These are phyloP conservation scores for Leucoraja erinaceus DNA, from an alignment of 2,113 vertebrate genomes.

Conservation along the genomic window DNA sequence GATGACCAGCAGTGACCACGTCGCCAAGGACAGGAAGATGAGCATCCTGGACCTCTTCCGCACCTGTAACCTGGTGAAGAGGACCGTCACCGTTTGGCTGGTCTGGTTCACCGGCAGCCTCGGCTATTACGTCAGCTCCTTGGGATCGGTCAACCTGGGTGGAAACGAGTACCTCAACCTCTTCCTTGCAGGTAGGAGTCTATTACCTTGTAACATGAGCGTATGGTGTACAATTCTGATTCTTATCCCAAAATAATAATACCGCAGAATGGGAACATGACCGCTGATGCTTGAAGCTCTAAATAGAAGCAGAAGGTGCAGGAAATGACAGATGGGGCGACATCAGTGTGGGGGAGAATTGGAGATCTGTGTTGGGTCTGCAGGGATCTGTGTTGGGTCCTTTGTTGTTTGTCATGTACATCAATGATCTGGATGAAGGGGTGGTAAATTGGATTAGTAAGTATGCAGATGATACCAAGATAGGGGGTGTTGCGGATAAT, in stretches of 20 bases:
- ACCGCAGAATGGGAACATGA: neutral
- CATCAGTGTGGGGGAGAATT: no score
- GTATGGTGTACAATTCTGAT: no score
- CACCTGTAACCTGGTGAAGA: conserved; percentile 67
- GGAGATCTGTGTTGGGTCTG: no score
- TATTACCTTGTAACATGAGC: neutral
- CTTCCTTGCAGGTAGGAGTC: conserved; percentile 74
- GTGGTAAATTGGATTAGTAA: no score
- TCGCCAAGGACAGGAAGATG: conserved; percentile 56
- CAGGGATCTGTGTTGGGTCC: no score
- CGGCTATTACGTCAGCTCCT: conserved; percentile 83
- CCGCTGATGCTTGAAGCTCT: no score
- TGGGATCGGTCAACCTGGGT: conserved; percentile 76
- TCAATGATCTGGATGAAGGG: no score
- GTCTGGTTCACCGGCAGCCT: conserved; percentile 87
- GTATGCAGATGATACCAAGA: no score
- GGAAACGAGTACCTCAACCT: conserved; percentile 83
- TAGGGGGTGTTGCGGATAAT: no score
- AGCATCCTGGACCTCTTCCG: conserved; percentile 75
- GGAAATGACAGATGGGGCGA: no score
- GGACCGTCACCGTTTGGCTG: conserved; percentile 80
- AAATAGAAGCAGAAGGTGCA: no score
- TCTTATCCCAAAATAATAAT: neutral
- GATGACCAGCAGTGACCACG: neutral
- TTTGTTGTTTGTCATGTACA: no score